Evolutionary conservation across 2,888 invertebrate genomes (phyloP).

Genomic region (Nasonovia ribisnigri): DNA sequence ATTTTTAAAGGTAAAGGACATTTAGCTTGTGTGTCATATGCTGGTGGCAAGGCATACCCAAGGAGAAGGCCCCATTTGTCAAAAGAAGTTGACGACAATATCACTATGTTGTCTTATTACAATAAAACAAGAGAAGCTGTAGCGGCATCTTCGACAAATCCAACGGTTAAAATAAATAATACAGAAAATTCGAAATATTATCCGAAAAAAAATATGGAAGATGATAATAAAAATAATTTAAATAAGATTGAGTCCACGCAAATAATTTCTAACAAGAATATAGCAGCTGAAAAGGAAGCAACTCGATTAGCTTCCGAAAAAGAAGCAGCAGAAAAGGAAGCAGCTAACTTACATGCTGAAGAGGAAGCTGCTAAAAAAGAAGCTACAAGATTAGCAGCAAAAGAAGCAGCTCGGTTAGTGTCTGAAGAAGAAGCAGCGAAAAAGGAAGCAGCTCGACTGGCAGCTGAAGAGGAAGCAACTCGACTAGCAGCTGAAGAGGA

Average conservation of each 20-base stretch:
- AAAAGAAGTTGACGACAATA: conserved; percentile 77
- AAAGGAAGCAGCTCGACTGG: not conserved
- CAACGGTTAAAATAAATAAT: conserved; percentile 66
- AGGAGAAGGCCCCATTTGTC: conserved; percentile 79
- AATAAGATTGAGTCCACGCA: conserved; percentile 68
- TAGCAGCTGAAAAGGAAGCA: not conserved
- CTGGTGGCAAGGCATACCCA: conserved; percentile 84
- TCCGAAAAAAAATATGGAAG: conserved; percentile 72
- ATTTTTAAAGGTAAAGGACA: conserved; percentile 79
- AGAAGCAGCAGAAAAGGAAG: not conserved
- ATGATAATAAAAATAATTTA: conserved; percentile 69
- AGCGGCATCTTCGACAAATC: conserved; percentile 68
- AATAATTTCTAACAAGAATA: conserved; percentile 68
- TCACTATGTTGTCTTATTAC: conserved; percentile 88
- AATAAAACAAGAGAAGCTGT: conserved; percentile 72
- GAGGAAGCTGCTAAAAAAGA: not conserved
- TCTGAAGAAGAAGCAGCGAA: not conserved
- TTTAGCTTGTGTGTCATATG: conserved; percentile 87
- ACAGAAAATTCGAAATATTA: conserved; percentile 73
- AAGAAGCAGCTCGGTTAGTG: not conserved
- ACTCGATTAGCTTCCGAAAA: not conserved
- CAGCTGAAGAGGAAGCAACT: conserved; percentile 68
- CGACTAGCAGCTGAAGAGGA: conserved; percentile 67
- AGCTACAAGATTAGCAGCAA: not conserved
- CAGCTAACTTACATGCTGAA: not conserved